Evolutionary conservation across 2,888 invertebrate species (phyloP).

Genomic region (Branchellion lobata): DNA sequence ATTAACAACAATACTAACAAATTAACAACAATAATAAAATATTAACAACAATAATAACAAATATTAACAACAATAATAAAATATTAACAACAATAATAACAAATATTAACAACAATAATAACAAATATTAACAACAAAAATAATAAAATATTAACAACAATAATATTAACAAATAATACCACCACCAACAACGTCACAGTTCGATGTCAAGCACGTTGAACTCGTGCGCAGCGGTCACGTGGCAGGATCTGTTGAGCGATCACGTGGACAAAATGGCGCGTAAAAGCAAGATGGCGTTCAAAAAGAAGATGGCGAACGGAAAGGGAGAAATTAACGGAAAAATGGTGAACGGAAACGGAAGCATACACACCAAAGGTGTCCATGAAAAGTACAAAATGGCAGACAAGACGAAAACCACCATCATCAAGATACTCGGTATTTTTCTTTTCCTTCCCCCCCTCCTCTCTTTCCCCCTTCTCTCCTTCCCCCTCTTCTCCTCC

Average conservation of each 20-base stretch:
- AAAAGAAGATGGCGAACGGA: neutral
- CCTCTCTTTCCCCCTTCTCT: neutral
- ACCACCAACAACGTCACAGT: slow-evolving; percentile 38
- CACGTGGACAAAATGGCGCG: neutral
- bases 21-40: too few species aligned
- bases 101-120: too few species aligned
- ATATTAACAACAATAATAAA: neutral
- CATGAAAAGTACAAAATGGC: neutral
- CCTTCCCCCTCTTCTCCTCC: neutral
- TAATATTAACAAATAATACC: too few species aligned
- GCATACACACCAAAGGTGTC: neutral
- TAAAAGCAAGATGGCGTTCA: neutral
- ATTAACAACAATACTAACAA: too few species aligned
- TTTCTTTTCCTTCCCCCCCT: neutral
- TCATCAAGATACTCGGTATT: slow-evolving; percentile 50
- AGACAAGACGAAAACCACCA: slow-evolving; percentile 47
- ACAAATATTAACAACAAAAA: too few species aligned
- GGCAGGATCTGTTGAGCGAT: slow-evolving; percentile 52
- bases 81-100: too few species aligned
- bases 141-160: too few species aligned
- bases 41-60: too few species aligned
- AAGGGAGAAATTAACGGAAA: neutral
- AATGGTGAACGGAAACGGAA: neutral
- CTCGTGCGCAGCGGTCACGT: slow-evolving; percentile 51
- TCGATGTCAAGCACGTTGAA: slow-evolving; percentile 51